These are phyloP conservation scores for Pterocles burchelli DNA, from an alignment of 2,113 vertebrate genomes.

Conservation along the genomic window DNA sequence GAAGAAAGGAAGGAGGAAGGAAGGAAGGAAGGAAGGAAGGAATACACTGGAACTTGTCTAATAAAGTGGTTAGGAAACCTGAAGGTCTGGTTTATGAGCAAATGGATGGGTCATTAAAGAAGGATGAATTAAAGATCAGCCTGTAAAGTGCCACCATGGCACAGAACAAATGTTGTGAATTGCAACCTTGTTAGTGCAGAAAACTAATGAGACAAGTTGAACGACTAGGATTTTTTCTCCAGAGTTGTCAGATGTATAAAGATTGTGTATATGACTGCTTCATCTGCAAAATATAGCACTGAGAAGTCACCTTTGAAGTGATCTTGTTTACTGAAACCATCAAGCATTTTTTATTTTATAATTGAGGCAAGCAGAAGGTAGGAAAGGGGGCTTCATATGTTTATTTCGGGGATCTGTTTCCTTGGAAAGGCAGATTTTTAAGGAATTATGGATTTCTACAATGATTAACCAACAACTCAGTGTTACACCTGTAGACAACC, in stretches of 20 bases:
- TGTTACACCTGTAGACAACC: background rate
- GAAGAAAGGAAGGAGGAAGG: too few species aligned
- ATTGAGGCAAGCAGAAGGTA: background rate
- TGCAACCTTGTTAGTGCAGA: background rate
- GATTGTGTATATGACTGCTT: background rate
- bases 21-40: background rate
- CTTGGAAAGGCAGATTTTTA: background rate
- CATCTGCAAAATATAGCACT: background rate
- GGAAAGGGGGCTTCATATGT: background rate
- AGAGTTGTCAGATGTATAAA: background rate
- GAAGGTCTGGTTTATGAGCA: background rate
- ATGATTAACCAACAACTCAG: background rate
- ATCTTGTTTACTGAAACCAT: background rate
- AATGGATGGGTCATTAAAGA: background rate
- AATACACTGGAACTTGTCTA: background rate
- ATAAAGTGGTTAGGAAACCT: background rate
- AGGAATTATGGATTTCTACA: background rate
- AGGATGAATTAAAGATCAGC: slow-evolving; percentile 23
- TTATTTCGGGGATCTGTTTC: background rate
- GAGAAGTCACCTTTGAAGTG: background rate
- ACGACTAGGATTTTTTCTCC: background rate
- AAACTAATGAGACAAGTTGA: background rate
- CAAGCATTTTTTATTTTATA: background rate
- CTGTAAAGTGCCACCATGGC: background rate
- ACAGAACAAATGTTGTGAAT: background rate